Conservation (phyloP, 2,888 invertebrate genomes). For the Bombylius major region DNA sequence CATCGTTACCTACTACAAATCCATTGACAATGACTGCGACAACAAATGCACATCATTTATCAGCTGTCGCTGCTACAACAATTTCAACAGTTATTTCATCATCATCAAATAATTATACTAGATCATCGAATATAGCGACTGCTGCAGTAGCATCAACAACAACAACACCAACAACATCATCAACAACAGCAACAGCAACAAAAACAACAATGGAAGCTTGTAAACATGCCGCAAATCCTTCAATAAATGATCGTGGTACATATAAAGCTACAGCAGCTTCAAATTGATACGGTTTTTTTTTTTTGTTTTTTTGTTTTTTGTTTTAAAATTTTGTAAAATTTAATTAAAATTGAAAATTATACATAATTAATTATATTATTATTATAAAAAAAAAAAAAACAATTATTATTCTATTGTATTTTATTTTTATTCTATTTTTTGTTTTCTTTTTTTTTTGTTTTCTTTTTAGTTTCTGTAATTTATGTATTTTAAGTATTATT, state of each 20-base stretch:
- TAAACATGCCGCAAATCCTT: constrained; percentile 17
- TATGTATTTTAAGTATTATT: too few relatives aligned
- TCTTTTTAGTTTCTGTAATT: too few relatives aligned
- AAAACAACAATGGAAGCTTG: constrained; percentile 17
- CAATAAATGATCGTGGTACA: constrained; percentile 17
- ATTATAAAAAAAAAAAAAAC: too few relatives aligned
- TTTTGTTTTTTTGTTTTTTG: background rate
- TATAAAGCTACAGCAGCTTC: constrained; percentile 21
- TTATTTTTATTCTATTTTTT: too few relatives aligned
- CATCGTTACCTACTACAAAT: background rate
- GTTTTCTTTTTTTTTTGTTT: too few relatives aligned
- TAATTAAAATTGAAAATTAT: too few relatives aligned
- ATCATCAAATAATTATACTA: too few relatives aligned
- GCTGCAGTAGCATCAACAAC: constrained; percentile 12
- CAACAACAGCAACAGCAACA: constrained; percentile 1
- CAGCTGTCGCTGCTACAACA: background rate
- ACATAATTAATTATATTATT: too few relatives aligned
- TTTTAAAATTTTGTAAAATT: background rate
- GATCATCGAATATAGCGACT: background rate
- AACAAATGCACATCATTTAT: background rate
- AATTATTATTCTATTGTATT: too few relatives aligned
- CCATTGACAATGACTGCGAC: background rate
- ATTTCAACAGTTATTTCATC: background rate
- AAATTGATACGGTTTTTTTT: constrained; percentile 12
- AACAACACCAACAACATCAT: constrained; percentile 13